These are phyloP conservation scores for Leuctra nigra DNA, from an alignment of 2,888 invertebrate species.

Conservation along the genomic window DNA sequence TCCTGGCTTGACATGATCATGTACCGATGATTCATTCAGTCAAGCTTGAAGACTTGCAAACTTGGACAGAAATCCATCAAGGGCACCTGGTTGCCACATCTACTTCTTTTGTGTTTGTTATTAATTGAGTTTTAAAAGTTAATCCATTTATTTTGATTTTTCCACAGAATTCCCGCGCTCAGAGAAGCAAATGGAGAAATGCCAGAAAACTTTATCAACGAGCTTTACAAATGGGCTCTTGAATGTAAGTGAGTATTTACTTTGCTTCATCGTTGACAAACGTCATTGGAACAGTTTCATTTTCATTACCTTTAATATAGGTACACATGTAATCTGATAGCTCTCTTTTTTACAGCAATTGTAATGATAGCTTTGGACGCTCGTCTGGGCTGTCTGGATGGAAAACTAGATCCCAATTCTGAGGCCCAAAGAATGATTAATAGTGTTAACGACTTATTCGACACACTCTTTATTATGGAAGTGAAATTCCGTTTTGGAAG, in stretches of 20 bases:
- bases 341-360: conserved; percentile 34
- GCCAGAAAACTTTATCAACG: conserved; percentile 44
- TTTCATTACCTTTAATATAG: too few relatives aligned
- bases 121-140: too few relatives aligned
- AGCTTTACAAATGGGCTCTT: conserved; percentile 55
- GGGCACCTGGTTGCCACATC: too few relatives aligned
- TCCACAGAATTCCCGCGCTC: conserved; percentile 39
- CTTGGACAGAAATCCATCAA: too few relatives aligned
- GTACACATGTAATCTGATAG: too few relatives aligned
- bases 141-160: too few relatives aligned
- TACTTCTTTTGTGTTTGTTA: too few relatives aligned
- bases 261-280: too few relatives aligned
- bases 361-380: conserved; percentile 41
- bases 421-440: conserved; percentile 42
- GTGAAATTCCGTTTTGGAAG: conserved; percentile 37
- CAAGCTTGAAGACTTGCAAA: too few relatives aligned
- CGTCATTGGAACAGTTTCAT: too few relatives aligned
- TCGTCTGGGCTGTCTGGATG: conserved; percentile 41
- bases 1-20: too few relatives aligned
- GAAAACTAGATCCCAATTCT: conserved; percentile 35
- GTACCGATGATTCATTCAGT: too few relatives aligned
- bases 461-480: conserved; percentile 36
- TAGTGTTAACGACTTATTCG: conserved; percentile 34
- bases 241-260: conserved; percentile 49
- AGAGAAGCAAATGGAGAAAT: conserved; percentile 39